These are phyloP conservation scores for Trogon melanurus DNA, from an alignment of 2,113 vertebrate species.

Conservation along the genomic window DNA sequence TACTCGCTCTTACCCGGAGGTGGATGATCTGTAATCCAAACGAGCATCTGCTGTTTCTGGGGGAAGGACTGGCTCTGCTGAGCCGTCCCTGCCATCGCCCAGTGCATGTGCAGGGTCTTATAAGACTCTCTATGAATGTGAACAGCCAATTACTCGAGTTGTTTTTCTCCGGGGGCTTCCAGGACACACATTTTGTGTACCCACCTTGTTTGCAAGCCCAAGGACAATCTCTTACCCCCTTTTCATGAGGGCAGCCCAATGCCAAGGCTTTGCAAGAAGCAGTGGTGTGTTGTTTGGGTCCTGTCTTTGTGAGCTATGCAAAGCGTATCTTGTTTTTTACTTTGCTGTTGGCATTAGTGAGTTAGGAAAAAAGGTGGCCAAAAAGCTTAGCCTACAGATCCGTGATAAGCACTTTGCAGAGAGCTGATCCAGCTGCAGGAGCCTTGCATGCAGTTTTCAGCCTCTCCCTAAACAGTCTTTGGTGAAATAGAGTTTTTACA, in stretches of 20 bases:
- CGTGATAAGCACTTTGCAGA: not conserved
- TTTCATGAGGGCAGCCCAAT: not conserved
- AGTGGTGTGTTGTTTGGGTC: not conserved
- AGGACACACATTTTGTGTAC: not conserved
- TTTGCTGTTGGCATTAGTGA: not conserved
- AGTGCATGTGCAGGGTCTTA: not conserved
- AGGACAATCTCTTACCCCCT: not conserved
- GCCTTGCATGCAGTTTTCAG: not conserved
- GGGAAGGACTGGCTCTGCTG: not conserved
- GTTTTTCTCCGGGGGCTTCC: not conserved
- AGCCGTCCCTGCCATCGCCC: not conserved
- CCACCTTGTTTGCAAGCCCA: not conserved
- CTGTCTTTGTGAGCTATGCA: not conserved
- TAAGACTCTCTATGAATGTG: not conserved
- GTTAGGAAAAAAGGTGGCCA: not conserved
- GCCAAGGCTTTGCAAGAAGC: not conserved
- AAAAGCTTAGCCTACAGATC: not conserved
- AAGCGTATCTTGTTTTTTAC: not conserved
- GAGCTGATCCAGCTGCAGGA: not conserved
- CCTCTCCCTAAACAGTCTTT: not conserved
- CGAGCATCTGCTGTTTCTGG: not conserved
- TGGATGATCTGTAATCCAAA: constrained; percentile 9
- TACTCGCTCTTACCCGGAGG: not conserved
- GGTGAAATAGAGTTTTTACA: constrained; percentile 6
- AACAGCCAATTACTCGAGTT: not conserved